A percentile compares a stretch with the other conserved stretches of the same genome.
These are phyloP conservation scores for Erethizon dorsatum DNA, from an alignment of 2,797 vertebrate species.

Conservation along the genomic window DNA sequence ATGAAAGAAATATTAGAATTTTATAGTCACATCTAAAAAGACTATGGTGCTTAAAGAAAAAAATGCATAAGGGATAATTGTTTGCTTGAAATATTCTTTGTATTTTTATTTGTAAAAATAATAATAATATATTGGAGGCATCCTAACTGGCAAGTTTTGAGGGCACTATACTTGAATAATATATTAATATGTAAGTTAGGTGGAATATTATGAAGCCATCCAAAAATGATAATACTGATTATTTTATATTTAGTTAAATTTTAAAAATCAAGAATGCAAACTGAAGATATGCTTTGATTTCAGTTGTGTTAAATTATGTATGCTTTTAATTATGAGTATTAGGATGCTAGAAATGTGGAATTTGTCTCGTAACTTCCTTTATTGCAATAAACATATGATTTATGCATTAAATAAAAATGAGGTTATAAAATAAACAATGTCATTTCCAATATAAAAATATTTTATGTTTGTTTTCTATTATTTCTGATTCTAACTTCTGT, in stretches of 20 bases:
- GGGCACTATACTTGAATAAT: background rate
- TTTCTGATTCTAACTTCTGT: constrained; percentile 66
- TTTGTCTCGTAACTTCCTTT: constrained; percentile 47
- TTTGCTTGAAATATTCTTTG: constrained; percentile 29
- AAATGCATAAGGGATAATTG: background rate
- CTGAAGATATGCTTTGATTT: constrained; percentile 68
- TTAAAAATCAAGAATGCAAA: background rate
- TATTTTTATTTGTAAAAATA: constrained; percentile 64
- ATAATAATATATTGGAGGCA: background rate
- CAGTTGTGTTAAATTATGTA: constrained; percentile 24
- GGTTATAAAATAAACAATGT: constrained; percentile 39
- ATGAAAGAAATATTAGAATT: constrained; percentile 32
- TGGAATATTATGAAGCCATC: constrained; percentile 43
- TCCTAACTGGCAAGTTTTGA: constrained; percentile 25
- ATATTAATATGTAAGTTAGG: background rate
- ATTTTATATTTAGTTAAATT: constrained; percentile 66
- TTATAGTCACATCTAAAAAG: constrained; percentile 23
- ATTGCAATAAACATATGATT: constrained; percentile 40
- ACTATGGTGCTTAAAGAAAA: constrained; percentile 1
- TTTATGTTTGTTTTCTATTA: constrained; percentile 12
- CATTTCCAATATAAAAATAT: constrained; percentile 66
- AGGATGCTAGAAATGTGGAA: constrained; percentile 12
- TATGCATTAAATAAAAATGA: constrained; percentile 68
- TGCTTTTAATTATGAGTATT: constrained; percentile 55
- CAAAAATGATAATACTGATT: constrained; percentile 33